Evolutionary conservation across 2,888 invertebrate species (phyloP), one percentile per base, ranked within the genome.

Genomic region (Strigamia maritima): DNA sequence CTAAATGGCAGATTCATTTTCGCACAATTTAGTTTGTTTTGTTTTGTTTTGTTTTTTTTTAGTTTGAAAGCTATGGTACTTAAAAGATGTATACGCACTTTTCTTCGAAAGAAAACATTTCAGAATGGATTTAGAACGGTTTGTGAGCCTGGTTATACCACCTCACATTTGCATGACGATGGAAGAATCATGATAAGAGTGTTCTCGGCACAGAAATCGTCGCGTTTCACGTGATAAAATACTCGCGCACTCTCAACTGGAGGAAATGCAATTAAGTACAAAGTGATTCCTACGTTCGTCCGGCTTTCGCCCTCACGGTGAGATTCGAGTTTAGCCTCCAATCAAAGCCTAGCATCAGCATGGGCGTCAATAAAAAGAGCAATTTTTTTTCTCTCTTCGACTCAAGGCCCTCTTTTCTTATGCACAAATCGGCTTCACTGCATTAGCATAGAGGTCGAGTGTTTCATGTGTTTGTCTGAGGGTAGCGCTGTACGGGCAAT

Each of bases 351-450:
- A 60, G 60, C 60, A 60, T 60, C 60, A 60, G 24, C 60, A 24
- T 60, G 19, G 60, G 22, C 60, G 60, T 60, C 60, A 60, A 60
- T 60, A 60, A 60, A 60, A 60, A 24, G 19, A 60, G 60, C 19
- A 60, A 60, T 24, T 60, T 60, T 60, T 60, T 60, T 60, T 22
- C 22, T 60, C 19, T 19, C n/a, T 60, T 60, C 24, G 60, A 22
- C 60, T 60, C 60, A 60, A 60, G 60, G 60, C 60, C 60, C 19
- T 60, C 60, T 60, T 60, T 60, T 60, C 60, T 60, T 60, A 60
- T 60, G 60, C 60, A 60, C 60, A 60, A 60, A 60, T 60, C 60
- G 60, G 60, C 60, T 24, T 60, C 60, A 60, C 60, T 60, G 60
- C 60, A 60, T 60, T 60, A 60, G 60, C 60, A 60, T 60, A 60